Percentiles rank a stretch among this genome's conserved stretches.
These are phyloP conservation scores for Epinephelus moara DNA, from an alignment of 2,113 vertebrate genomes.

Conservation along the genomic window DNA sequence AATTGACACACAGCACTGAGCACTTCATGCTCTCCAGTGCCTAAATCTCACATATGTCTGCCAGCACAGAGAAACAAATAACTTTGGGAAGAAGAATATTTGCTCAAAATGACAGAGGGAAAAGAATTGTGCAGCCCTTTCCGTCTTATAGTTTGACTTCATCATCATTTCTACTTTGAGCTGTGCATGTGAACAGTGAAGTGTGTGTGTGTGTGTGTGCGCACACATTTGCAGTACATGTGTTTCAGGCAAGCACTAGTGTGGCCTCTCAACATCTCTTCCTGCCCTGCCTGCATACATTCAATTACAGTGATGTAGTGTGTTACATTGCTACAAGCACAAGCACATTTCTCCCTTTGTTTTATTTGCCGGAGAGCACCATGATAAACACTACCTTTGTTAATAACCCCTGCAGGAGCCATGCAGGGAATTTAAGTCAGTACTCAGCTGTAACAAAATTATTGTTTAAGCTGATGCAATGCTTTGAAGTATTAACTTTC, in stretches of 20 bases:
- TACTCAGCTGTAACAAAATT: constrained; percentile 57
- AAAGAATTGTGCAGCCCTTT: neutral
- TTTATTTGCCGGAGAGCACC: constrained; percentile 44
- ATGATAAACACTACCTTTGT: constrained; percentile 65
- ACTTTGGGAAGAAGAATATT: neutral
- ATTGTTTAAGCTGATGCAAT: constrained; percentile 57
- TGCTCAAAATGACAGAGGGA: neutral
- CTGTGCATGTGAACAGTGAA: neutral
- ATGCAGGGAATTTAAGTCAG: constrained; percentile 43
- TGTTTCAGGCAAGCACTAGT: constrained; percentile 11
- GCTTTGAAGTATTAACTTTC: constrained; percentile 52
- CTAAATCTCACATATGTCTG: neutral
- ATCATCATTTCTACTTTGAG: neutral
- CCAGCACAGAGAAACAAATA: constrained; percentile 3
- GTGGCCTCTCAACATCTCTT: constrained; percentile 13
- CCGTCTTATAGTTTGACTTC: neutral
- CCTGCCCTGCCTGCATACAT: constrained; percentile 24
- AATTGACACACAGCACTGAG: constrained; percentile 14
- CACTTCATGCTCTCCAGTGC: constrained; percentile 4
- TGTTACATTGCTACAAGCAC: constrained; percentile 39
- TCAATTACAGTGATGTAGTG: constrained; percentile 71
- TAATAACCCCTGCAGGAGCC: constrained; percentile 58
- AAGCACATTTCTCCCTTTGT: constrained; percentile 48
- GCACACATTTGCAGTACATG: neutral
- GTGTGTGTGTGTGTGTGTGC: neutral